These are phyloP conservation scores for Petrocephalus microphthalmus DNA, from an alignment of 2,113 vertebrate genomes.

Conservation along the genomic window DNA sequence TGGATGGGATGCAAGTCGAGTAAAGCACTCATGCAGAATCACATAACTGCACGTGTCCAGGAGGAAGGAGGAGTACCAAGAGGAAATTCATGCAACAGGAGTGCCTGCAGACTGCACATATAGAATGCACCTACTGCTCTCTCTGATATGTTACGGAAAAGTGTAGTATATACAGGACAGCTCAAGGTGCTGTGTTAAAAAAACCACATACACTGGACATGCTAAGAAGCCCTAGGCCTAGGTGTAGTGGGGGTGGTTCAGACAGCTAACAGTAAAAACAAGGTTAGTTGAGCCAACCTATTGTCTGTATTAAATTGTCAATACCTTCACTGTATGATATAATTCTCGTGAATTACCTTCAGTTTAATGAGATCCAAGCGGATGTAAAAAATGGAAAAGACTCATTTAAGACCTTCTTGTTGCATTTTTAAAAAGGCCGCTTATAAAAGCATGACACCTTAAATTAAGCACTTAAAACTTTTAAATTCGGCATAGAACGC, in stretches of 20 bases:
- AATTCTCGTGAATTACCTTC: not conserved
- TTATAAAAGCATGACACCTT: not conserved
- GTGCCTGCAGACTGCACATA: not conserved
- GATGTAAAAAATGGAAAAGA: not conserved
- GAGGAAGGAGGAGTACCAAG: not conserved
- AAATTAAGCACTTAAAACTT: not conserved
- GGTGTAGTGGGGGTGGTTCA: too few relatives aligned
- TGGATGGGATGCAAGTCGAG: not conserved
- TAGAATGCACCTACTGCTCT: not conserved
- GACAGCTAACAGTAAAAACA: too few relatives aligned
- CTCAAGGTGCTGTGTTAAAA: too few relatives aligned
- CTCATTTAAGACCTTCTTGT: not conserved
- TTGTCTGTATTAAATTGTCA: not conserved
- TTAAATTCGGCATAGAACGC: conserved; percentile 34
- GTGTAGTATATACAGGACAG: too few relatives aligned
- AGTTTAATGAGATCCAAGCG: not conserved
- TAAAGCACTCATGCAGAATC: not conserved
- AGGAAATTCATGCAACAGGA: not conserved
- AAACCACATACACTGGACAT: too few relatives aligned
- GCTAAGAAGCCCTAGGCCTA: too few relatives aligned
- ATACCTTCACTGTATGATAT: not conserved
- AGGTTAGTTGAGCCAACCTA: too few relatives aligned
- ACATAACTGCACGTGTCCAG: not conserved
- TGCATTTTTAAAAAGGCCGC: not conserved
- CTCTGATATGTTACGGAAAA: not conserved